phyloP scores from a whole-genome alignment of 1,140 invertebrate species.

The Aphaenogaster ashmeadi region DNA sequence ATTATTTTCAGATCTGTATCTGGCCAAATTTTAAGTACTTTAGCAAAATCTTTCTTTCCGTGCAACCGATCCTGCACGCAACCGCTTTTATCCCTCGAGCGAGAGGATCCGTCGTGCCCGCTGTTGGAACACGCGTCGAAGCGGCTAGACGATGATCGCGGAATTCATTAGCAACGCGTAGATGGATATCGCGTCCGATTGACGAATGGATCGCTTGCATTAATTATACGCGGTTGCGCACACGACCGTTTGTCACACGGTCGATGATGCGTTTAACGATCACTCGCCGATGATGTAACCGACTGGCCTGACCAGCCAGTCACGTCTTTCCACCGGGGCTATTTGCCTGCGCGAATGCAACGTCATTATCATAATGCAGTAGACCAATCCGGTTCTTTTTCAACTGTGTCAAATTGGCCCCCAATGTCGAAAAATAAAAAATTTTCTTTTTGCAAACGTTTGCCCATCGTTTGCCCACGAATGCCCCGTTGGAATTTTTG shows the following conservation, averaged over 20 bases:
- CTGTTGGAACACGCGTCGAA: slow-evolving; percentile 45
- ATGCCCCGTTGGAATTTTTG: too few relatives aligned
- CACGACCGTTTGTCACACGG: slow-evolving; percentile 65
- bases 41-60: too few relatives aligned
- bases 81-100: neutral
- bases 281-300: slow-evolving; percentile 47
- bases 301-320: neutral
- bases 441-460: too few relatives aligned
- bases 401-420: too few relatives aligned
- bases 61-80: neutral
- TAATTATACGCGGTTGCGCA: slow-evolving; percentile 69
- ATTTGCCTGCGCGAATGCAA: slow-evolving; percentile 18
- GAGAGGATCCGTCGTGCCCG: slow-evolving; percentile 24
- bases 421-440: too few relatives aligned
- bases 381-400: slow-evolving; percentile 1
- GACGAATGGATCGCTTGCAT: slow-evolving; percentile 68
- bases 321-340: slow-evolving; percentile 26
- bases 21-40: too few relatives aligned
- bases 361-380: slow-evolving; percentile 49
- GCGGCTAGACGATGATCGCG: slow-evolving; percentile 60
- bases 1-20: too few relatives aligned
- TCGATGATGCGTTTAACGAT: slow-evolving; percentile 69
- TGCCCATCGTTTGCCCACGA: too few relatives aligned
- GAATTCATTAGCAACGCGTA: slow-evolving; percentile 63
- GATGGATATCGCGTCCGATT: slow-evolving; percentile 67